A percentile compares a stretch with the other conserved stretches of the same genome.
These are phyloP conservation scores for Mustelus asterias DNA, from an alignment of 2,113 vertebrate genomes.

Conservation along the genomic window DNA sequence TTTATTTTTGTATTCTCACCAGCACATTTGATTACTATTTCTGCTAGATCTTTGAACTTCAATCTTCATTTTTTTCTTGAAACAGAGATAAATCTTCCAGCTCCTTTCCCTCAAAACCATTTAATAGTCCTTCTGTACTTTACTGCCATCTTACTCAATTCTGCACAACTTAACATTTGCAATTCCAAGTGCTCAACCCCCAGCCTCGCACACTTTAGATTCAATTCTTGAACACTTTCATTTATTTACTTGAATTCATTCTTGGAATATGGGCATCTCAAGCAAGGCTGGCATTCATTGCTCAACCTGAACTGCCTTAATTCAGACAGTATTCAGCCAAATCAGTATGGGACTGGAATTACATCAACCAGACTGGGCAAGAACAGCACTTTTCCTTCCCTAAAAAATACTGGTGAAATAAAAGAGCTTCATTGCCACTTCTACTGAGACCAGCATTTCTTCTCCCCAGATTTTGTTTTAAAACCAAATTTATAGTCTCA, in stretches of 20 bases:
- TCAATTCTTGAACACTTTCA: not conserved
- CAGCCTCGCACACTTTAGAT: not conserved
- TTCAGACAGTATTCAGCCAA: not conserved
- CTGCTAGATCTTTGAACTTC: not conserved
- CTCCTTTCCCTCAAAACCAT: not conserved
- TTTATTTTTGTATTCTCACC: not conserved
- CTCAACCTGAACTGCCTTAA: not conserved
- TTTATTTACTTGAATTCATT: too few species aligned
- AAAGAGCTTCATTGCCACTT: not conserved
- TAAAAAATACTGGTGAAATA: not conserved
- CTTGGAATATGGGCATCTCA: too few species aligned
- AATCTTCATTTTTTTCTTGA: not conserved
- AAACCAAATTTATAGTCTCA: not conserved
- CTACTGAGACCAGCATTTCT: not conserved
- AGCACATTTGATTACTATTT: not conserved
- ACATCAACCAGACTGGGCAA: not conserved
- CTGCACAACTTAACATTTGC: not conserved
- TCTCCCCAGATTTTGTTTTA: not conserved
- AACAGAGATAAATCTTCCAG: not conserved
- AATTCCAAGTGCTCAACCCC: not conserved
- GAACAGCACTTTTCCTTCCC: not conserved
- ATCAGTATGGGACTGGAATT: not conserved
- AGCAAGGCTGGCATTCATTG: too few species aligned
- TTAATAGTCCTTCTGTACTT: not conserved
- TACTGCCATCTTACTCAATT: not conserved